Evolutionary conservation across 2,113 vertebrate genomes (phyloP), one percentile per base, ranked within the genome.

Genomic region (Eubucco bourcierii): DNA sequence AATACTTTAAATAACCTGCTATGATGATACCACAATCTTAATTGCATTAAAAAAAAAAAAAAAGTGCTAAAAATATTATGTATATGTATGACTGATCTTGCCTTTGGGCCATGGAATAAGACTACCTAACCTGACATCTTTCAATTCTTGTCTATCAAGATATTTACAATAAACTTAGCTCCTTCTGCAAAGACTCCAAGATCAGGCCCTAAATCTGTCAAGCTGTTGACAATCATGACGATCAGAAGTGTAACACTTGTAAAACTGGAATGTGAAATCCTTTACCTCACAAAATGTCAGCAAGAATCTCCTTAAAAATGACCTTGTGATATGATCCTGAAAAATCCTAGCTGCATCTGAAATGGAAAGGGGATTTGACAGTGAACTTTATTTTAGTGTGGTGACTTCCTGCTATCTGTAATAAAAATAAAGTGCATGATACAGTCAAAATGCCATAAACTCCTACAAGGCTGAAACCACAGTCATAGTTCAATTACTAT

Each of bases 231-330:
- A 89, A 87, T 55, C 73, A 65, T 27, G 53, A 87, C 0, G 9
- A 92, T 77, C 71, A 82, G 68, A 92, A 87, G 39, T 21, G 41
- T 77, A 92, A 87, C 87, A 77, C 81, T 85, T 89, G 59, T 78
- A 92, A 88, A 91, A 67, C 53, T 68, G 72, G 73, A 90, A 86
- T 80, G 87, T 88, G 80, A 94, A 94, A 86, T 93, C 80, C 87
- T 53, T 94, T 96, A 94, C 89, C 90, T 96, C 91, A 86, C 73
- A 90, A 81, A 81, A 83, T 68, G 55, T 64, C 87, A 86, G 65
- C 31, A 23, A 92, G 76, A 92, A 85, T 90, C 82, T 92, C 90
- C 93, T 94, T 86, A 72, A 89, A 90, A 92, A 80, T 79, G 80
- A 91, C 82, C 87, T 78, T 68, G 87, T 60, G 84, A 88, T 93